Base-by-base conservation (phyloP, 2,888 invertebrate species). In the Linnaemya vulpina region DNA sequence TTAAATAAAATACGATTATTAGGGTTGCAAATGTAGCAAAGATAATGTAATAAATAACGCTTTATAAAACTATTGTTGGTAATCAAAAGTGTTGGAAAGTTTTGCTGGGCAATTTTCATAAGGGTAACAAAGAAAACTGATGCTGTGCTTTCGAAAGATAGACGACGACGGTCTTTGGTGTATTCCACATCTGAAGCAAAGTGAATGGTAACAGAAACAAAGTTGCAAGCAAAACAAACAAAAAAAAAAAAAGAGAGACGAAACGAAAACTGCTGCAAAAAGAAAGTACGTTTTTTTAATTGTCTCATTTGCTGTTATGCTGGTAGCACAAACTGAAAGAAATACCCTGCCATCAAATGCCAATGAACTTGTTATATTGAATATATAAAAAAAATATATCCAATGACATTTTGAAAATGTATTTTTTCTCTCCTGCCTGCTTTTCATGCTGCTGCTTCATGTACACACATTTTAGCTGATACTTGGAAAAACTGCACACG, bases 341-440 rank as follows among this genome's bases (percentile, higher is more conserved):
- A 65, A 82, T 25, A 70, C 82, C 58, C 82, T 77, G 63, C 58
- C 65, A 77, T 71, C 71, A 83, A 83, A 84, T 84, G 84, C 84
- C 84, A 84, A 84, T 84, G 84, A 84, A 84, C 84, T 84, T 84
- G 80, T 84, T 76, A 43, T 30, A 76, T 46, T 60, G 7, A 17
- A 38, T 17, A 49, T 9, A 49, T 0, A 49, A 49, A 55, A 15
- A 55, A 25, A 43, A 75, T 62, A 53, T 73, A 84, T 81, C 80
- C 67, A 73, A 81, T 81, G 80, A 84, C 84, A 84, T 38, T 70
- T 77, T 38, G 30, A 46, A 40, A 73, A 53, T 10, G 30, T 43
- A 58, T 58, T 58, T 49, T 49, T 43, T 74, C 58, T 46, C 15
- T 40, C 17, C 62, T 63, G 65, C 38, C 55, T 49, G 17, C 15